These are phyloP conservation scores for Phyllopteryx taeniolatus DNA, from an alignment of 2,113 vertebrate species.

Conservation along the genomic window DNA sequence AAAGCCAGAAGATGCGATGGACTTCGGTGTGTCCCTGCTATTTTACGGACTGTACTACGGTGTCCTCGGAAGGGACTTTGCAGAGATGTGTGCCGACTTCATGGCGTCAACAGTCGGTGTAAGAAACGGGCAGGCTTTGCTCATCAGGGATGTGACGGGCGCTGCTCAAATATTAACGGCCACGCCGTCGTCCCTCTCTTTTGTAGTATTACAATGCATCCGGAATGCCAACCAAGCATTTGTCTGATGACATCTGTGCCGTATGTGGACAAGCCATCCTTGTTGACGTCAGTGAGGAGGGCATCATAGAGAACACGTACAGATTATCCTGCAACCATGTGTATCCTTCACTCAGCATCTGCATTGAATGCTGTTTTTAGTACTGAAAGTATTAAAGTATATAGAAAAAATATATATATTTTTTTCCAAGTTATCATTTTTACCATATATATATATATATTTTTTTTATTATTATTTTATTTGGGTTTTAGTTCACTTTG, in stretches of 20 bases:
- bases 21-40: constrained; percentile 94
- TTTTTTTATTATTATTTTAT: too few relatives aligned
- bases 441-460: too few relatives aligned
- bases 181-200: not conserved
- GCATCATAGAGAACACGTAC: constrained; percentile 98
- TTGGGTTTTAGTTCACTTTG: too few relatives aligned
- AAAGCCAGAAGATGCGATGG: constrained; percentile 96
- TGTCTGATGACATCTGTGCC: constrained; percentile 92
- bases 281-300: constrained; percentile 94
- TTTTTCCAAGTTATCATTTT: too few relatives aligned
- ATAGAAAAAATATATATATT: too few relatives aligned
- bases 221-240: constrained; percentile 97
- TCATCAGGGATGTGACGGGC: not conserved
- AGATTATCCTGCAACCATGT: constrained; percentile 96
- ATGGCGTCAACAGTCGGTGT: constrained; percentile 98
- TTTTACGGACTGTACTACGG: constrained; percentile 98
- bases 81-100: constrained; percentile 98
- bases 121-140: constrained; percentile 38
- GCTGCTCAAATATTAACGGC: not conserved
- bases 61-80: constrained; percentile 94
- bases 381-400: too few relatives aligned
- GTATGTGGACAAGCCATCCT: constrained; percentile 96
- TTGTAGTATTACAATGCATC: constrained; percentile 91
- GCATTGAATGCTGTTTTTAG: not conserved
- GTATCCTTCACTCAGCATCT: constrained; percentile 81